A percentile compares a stretch with the other conserved stretches of the same genome.
These are phyloP conservation scores for Coremacera marginata DNA, from an alignment of 2,888 invertebrate species.

Conservation along the genomic window DNA sequence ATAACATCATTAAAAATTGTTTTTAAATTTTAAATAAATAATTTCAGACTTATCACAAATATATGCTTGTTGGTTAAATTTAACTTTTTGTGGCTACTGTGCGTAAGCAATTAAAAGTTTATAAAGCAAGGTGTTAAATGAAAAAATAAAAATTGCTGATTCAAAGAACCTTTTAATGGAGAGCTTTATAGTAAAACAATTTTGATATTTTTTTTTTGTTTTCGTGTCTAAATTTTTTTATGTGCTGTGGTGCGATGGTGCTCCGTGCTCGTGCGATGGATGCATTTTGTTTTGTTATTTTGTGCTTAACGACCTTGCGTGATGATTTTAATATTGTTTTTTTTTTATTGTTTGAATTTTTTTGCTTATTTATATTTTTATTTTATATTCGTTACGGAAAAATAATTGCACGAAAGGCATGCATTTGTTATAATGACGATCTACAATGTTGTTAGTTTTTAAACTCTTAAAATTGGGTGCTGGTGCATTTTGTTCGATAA, in stretches of 20 bases:
- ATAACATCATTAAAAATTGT: no score
- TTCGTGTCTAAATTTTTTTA: slow-evolving; percentile 27
- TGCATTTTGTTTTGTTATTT: background rate
- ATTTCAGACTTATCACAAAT: no score
- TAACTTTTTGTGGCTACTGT: background rate
- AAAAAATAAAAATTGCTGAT: background rate
- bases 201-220: slow-evolving; percentile 27
- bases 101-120: background rate
- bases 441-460: no score
- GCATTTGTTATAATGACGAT: background rate
- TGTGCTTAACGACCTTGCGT: slow-evolving; percentile 9
- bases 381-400: slow-evolving; percentile 1
- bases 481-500: no score
- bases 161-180: slow-evolving; percentile 13
- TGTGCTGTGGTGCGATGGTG: slow-evolving; percentile 31
- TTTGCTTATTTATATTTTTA: background rate
- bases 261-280: slow-evolving; percentile 39
- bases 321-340: slow-evolving; percentile 8
- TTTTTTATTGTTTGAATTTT: background rate
- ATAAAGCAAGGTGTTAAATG: background rate
- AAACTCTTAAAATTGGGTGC: no score
- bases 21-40: no score
- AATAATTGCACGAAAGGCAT: background rate
- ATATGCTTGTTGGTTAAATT: no score
- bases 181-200: slow-evolving; percentile 26